These are phyloP conservation scores for Hypanus sabinus DNA, from an alignment of 2,113 vertebrate genomes.

Conservation along the genomic window DNA sequence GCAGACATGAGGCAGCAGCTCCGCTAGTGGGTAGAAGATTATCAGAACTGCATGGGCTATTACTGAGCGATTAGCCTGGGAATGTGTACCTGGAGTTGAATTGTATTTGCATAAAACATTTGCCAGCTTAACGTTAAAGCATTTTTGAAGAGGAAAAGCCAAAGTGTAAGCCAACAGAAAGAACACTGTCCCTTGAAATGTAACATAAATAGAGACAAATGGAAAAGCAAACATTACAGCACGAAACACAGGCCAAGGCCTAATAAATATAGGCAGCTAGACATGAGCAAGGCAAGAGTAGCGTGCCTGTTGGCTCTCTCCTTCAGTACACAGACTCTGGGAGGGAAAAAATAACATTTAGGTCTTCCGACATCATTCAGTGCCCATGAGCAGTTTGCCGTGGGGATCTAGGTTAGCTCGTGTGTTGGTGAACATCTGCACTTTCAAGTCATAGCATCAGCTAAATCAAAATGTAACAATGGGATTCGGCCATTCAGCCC, in stretches of 20 bases:
- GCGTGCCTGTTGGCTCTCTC: background rate
- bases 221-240: conserved; percentile 17
- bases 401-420: background rate
- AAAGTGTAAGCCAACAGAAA: conserved; percentile 2
- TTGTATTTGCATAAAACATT: background rate
- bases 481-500: background rate
- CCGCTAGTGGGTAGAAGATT: background rate
- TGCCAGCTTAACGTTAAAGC: conserved; percentile 1
- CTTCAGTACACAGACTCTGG: background rate
- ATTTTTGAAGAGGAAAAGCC: background rate
- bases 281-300: background rate
- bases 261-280: conserved; percentile 13
- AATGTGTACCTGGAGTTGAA: background rate
- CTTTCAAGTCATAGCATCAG: too few species aligned
- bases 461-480: background rate
- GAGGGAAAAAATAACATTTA: conserved; percentile 1
- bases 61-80: background rate
- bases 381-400: background rate
- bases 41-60: too few species aligned
- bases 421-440: background rate
- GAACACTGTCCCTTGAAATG: conserved; percentile 10
- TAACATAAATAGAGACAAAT: conserved; percentile 33
- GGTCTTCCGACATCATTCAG: background rate
- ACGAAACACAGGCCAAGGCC: background rate
- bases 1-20: too few species aligned